Base-by-base conservation (phyloP, 2,113 vertebrate species). In the Stictonetta naevosa region DNA sequence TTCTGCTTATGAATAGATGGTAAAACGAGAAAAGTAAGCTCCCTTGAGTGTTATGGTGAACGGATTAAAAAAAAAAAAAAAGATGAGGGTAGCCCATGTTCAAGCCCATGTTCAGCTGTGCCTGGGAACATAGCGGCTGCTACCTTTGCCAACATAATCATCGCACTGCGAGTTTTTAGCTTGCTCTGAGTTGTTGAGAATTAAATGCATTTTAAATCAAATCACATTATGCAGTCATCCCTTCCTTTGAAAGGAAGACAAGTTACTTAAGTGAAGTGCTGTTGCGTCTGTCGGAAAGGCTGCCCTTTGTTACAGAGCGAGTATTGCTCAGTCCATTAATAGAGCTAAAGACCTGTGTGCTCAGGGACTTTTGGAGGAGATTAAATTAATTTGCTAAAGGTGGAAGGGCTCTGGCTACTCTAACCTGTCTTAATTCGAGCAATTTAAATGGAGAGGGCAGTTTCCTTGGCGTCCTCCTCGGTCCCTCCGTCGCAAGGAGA, bases 331-430 rank as follows among this genome's bases (percentile, higher is more conserved):
- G 3, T 66, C 76, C 79, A 50, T 95, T 94, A 90, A 86, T 67
- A 93, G 83, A 88, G 83, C 72, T 88, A 66, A 94, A 94, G 86
- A 66, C 71, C 86, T 31, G 3, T 13, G 75, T 53, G 90, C 75
- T 50, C 44, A 19, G 90, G 82, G 85, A 85, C 86, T 80, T 15
- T 8, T 31, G 55, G 36, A 62, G 73, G 88, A 74, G 90, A 95
- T 77, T 88, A 83, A 38, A 93, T 93, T 68, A 88, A 94, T 94
- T 88, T 96, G 50, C 75, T 88, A 36, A 95, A 92, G 90, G 75
- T 96, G 79, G 75, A 95, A 92, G 48, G 88, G 72, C 63, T 90
- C 71, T 94, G 72, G 26, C 83, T 90, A 26, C 88, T 96, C 93
- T 85, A 85, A 86, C 91, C 56, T 89, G 0, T 14, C 55, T 93